Evolutionary conservation across 2,113 vertebrate species (phyloP), one percentile per base, ranked within the genome.

Genomic region (Sinocyclocheilus anshuiensis): DNA sequence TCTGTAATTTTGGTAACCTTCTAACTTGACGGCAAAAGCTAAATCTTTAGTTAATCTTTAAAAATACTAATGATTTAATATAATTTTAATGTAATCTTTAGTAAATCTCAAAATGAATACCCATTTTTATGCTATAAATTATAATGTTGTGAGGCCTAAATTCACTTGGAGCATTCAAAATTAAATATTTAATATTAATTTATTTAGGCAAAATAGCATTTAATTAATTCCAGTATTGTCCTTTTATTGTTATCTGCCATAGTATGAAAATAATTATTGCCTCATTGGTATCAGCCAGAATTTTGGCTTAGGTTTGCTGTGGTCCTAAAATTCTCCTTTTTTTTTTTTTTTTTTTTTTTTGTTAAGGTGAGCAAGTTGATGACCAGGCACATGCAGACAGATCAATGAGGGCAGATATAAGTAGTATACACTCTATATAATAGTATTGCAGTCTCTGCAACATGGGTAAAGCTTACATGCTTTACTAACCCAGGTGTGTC

Each of bases 401-500:
- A 29, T 55, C 18, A 33, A 22, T 29, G 15, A 55, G 26, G 76
- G 50, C 50, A 77, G 29, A 77, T 77, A 55, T 6, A 77, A 24
- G 33, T 69, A 26, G 8, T 4, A 50, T 69, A 1, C 42, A 77
- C 22, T 22, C 11, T 16, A 29, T 18, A 20, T 72, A 53, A 67
- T 69, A 69, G 26, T 22, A 71, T 20, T 33, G 63, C 81, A 71
- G 81, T 71, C 63, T 82, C 45, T 36, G 81, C 42, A 33, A 11
- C 61, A 53, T 82, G 24, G n/a, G 50, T 50, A 13, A 53, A 50
- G 45, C 63, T 81, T 69, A 33, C 18, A 0, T 53, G 80, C 24
- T 69, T 82, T 63, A 82, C 33, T 69, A 13, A 39, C 65, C 67
- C 29, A 83, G 29, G 76, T 65, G 74, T 78, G 53, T n/a, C 24